Evolutionary conservation across 2,888 invertebrate species (phyloP), one percentile per base, ranked within the genome.

Genomic region (Eristalinus sepulchralis): DNA sequence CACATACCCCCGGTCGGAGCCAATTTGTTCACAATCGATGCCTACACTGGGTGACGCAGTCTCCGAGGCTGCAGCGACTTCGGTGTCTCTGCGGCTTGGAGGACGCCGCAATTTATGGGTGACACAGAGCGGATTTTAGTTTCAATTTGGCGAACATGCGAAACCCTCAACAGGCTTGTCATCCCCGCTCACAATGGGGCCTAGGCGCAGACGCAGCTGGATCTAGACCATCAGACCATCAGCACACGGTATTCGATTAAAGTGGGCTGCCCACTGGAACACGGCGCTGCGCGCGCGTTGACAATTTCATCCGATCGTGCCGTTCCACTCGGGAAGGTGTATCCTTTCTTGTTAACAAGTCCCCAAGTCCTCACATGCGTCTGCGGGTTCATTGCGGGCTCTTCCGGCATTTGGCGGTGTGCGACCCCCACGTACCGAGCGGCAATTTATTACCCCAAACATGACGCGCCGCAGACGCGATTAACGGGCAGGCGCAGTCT

Each of bases 11-110:
- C 67, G 85, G 59, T 62, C 62, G 33, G 34, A 57, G 71, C 63
- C 81, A 77, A 81, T 85, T 81, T 77, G 85, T 77, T 68, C 47
- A 81, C 81, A 81, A 85, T 81, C 81, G 81, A 84, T 76, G 84
- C 84, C 84, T 84, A 80, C 80, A 67, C 80, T 20, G 20, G 70
- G 34, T 55, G 47, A 47, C 47, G 1, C 47, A 47, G 17, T 17
- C 47, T 39, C 39, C 11, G 39, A 13, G 39, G 4, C 11, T 13
- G 39, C 39, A 13, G n/a, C 13, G n/a, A 11, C 39, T 27, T 27
- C 27, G 27, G 27, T 27, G 27, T 3, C 27, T 2, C 27, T 22
- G 22, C 57, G 33, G 66, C 73, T 60, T 68, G 72, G 72, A 66
- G 64, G 31, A 39, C 53, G 62, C 60, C 66, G 55, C 71, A 76